Evolutionary conservation across 2,797 vertebrate genomes (phyloP).

Genomic region (Tokudaia muenninki): DNA sequence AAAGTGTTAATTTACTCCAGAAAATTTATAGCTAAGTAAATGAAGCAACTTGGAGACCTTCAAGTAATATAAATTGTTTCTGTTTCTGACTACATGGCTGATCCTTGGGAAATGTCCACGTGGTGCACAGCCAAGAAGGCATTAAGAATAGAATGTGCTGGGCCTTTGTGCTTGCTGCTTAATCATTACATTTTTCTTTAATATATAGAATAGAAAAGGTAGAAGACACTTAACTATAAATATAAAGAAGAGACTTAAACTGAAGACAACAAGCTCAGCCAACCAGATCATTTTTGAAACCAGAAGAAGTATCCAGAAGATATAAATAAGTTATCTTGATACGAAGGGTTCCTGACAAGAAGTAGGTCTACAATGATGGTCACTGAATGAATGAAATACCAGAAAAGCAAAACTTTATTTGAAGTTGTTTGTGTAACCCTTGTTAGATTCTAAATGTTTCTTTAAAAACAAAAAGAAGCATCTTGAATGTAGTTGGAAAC

Average conservation of each 20-base stretch:
- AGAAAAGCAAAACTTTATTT: constrained; percentile 36
- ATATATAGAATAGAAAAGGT: constrained; percentile 20
- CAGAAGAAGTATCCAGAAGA: neutral
- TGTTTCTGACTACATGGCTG: neutral
- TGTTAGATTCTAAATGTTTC: constrained; percentile 22
- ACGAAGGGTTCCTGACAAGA: neutral
- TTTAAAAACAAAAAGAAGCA: constrained; percentile 37
- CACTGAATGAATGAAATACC: neutral
- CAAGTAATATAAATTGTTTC: constrained; percentile 37
- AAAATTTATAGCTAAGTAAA: constrained; percentile 50
- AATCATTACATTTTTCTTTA: constrained; percentile 40
- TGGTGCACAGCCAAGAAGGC: neutral
- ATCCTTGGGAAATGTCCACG: neutral
- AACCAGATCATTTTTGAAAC: constrained; percentile 37
- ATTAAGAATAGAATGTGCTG: neutral
- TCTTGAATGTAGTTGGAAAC: neutral
- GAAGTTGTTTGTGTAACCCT: neutral
- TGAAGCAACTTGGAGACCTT: constrained; percentile 34
- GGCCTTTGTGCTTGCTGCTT: neutral
- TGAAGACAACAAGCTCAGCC: constrained; percentile 34
- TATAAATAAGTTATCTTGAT: neutral
- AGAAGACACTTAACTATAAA: constrained; percentile 43
- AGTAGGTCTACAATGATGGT: neutral
- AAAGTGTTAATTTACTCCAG: constrained; percentile 3
- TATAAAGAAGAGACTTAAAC: constrained; percentile 52